Conservation (phyloP, 2,888 invertebrate species). For the Troides oblongomaculatus region DNA sequence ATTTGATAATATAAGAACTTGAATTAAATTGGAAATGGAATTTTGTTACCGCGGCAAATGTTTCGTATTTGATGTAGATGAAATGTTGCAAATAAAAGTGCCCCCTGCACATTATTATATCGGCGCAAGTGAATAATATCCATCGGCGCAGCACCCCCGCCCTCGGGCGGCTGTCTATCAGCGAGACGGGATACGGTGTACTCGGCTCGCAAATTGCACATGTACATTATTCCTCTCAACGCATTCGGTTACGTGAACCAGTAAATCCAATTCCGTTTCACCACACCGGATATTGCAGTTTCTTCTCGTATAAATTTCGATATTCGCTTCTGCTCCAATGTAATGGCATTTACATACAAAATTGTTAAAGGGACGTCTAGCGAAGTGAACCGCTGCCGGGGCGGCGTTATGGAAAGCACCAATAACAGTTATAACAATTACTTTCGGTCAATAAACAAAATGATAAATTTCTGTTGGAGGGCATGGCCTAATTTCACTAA, state of each 20-base stretch:
- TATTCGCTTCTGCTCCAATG: background rate
- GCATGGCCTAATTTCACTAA: constrained; percentile 5
- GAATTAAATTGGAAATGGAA: no score
- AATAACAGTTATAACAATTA: no score
- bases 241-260: constrained; percentile 6
- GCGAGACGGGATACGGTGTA: background rate
- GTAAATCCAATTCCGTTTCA: constrained; percentile 8
- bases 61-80: background rate
- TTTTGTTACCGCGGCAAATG: background rate
- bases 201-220: constrained; percentile 1
- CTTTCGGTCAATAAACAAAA: background rate
- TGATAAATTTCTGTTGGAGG: background rate
- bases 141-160: background rate
- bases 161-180: background rate
- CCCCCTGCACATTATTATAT: background rate
- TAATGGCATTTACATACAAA: no score
- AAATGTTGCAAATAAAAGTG: background rate
- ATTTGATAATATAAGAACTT: background rate
- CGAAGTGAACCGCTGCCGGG: no score
- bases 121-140: constrained; percentile 4
- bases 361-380: no score
- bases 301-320: background rate
- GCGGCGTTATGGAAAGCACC: no score
- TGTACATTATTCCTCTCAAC: constrained; percentile 9
- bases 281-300: background rate